Conservation (phyloP, 2,888 invertebrate species). For the Antitype chi region DNA sequence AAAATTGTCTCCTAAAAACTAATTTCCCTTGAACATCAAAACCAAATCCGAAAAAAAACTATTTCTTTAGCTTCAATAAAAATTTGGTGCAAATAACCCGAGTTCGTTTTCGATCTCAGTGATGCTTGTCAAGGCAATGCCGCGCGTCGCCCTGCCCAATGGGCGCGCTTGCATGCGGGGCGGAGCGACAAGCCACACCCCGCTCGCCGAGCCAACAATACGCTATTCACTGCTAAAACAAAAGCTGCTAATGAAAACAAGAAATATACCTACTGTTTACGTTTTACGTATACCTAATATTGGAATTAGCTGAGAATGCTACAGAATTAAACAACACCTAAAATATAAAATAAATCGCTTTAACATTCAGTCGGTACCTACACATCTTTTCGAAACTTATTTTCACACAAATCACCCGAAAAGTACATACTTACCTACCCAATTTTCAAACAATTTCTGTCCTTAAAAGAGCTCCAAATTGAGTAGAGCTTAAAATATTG, state of each 20-base stretch:
- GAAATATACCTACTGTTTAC: conserved; percentile 63
- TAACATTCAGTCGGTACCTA: not conserved
- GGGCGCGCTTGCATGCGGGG: conserved; percentile 82
- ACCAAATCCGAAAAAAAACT: not conserved
- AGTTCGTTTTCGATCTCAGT: conserved; percentile 57
- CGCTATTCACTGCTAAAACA: conserved; percentile 67
- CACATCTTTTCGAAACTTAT: not conserved
- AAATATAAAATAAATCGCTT: not conserved
- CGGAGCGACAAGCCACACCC: conserved; percentile 83
- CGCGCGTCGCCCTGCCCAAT: conserved; percentile 78
- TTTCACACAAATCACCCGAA: not conserved
- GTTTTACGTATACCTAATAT: conserved; percentile 50
- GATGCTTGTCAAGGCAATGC: conserved; percentile 52
- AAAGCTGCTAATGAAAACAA: conserved; percentile 63
- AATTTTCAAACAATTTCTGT: not conserved
- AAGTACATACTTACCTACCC: not conserved
- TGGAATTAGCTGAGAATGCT: not conserved
- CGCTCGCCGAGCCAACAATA: conserved; percentile 56
- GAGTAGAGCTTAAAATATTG: conserved; percentile 10
- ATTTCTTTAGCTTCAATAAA: conserved; percentile 25
- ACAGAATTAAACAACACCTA: not conserved
- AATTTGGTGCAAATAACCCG: conserved; percentile 51
- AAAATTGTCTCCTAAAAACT: not conserved
- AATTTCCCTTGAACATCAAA: not conserved
- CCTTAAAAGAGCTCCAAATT: not conserved